Evolutionary conservation across 1,140 invertebrate species (phyloP).

Genomic region (Anoplolepis gracilipes): DNA sequence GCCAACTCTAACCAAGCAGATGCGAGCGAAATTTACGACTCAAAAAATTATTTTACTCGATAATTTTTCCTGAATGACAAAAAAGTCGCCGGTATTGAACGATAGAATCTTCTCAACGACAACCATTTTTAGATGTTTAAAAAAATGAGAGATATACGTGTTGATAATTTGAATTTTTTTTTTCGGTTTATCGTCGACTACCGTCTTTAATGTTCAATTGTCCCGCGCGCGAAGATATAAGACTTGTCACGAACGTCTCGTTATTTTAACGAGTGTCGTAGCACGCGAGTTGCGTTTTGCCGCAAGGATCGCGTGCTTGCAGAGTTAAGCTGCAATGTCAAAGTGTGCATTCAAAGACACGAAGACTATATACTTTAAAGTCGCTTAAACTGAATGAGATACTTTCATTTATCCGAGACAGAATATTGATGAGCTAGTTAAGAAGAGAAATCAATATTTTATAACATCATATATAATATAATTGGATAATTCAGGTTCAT

Average conservation of each 20-base stretch:
- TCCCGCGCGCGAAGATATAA: neutral
- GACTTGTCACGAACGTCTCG: constrained; percentile 45
- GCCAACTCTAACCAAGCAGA: neutral
- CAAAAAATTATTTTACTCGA: neutral
- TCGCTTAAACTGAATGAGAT: constrained; percentile 21
- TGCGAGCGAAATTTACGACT: constrained; percentile 42
- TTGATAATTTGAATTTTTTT: constrained; percentile 3
- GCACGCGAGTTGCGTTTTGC: constrained; percentile 37
- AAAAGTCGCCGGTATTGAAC: neutral
- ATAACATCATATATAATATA: too few relatives aligned
- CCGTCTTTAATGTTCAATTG: neutral
- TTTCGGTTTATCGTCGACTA: neutral
- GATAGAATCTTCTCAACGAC: neutral
- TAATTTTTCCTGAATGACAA: neutral
- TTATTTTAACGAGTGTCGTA: constrained; percentile 51
- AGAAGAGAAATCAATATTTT: too few relatives aligned
- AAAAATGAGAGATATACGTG: neutral
- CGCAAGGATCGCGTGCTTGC: constrained; percentile 44
- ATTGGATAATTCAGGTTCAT: neutral
- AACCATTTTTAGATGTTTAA: neutral
- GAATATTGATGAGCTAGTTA: neutral
- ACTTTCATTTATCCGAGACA: neutral
- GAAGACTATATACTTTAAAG: neutral
- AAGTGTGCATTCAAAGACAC: constrained; percentile 25
- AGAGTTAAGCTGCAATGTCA: constrained; percentile 6